Evolutionary conservation across 2,888 invertebrate genomes (phyloP), one percentile per base, ranked within the genome.

Genomic region (Nemurella pictetii): DNA sequence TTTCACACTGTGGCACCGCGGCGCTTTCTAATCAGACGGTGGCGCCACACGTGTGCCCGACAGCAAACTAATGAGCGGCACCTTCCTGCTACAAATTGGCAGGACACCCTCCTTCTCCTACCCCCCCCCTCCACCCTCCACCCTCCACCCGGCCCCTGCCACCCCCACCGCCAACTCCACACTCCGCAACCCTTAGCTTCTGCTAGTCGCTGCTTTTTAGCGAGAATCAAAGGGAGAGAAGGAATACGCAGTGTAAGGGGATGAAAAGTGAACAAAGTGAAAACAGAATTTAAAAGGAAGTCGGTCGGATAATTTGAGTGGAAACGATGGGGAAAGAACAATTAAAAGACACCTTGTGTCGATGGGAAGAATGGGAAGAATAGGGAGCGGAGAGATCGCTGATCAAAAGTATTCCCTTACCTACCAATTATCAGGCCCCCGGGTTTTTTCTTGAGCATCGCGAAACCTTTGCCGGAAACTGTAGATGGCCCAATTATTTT

Each of bases 31-130:
- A 85, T 85, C 86, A 86, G 86, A 81, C 83, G 84, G 84, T 86
- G 85, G 85, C 88, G 89, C 88, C 89, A 89, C 90, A 89, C 89
- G 90, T 90, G 90, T 89, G 88, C 88, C 87, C 89, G 90, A 90
- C 90, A 90, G 90, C 89, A 89, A 82, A 90, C 90, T 91, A 91
- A 90, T 90, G 90, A 90, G 89, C 55, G 55, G 55, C 89, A 89
- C 89, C 89, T 90, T 90, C 90, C 90, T 89, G 88, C 88, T 89
- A 89, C 89, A 90, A 90, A 90, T 90, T 89, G 89, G 89, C 86
- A 83, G 83, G 86, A 85, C 85, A 83, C 82, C 77, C 85, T 80
- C 85, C 78, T 73, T 80, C 72, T 30, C 88, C 86, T 75, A 78
- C 85, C 85, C 85, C 85, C 73, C 84, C 80, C 55, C 75, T 75